phyloP scores from a whole-genome alignment of 2,888 invertebrate species.

The Zygaena filipendulae region DNA sequence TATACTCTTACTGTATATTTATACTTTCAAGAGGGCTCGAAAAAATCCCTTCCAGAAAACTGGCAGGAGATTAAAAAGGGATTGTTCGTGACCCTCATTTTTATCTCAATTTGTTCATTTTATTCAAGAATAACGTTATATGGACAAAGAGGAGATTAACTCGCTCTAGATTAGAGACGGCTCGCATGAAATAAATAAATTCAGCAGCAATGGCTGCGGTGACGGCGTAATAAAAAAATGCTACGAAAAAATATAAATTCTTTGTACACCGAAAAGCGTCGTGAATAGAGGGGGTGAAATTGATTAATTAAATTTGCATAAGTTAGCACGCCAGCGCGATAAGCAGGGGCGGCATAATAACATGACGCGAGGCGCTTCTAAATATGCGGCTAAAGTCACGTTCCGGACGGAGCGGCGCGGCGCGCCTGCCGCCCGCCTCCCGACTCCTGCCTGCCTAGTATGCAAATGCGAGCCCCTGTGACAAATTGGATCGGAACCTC shows the following conservation, averaged over 20 bases:
- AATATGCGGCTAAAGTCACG: conserved; percentile 53
- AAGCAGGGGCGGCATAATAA: conserved; percentile 28
- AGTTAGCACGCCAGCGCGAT: conserved; percentile 50
- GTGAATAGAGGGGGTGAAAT: conserved; percentile 48
- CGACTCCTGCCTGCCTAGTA: conserved; percentile 30
- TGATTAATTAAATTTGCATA: conserved; percentile 66
- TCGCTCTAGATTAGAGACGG: no score
- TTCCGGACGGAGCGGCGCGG: conserved; percentile 24
- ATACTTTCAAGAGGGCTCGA: no score
- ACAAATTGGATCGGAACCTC: conserved; percentile 48
- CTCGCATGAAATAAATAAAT: no score
- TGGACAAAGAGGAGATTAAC: no score
- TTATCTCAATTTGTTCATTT: conserved; percentile 50
- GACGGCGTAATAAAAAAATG: no score
- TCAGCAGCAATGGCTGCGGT: no score
- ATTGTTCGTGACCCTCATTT: conserved; percentile 41
- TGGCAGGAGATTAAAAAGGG: conserved; percentile 43
- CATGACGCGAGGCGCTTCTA: conserved; percentile 28
- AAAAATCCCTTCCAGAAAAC: no score
- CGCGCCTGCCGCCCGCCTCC: conserved; percentile 14
- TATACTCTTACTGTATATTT: no score
- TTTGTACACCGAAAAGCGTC: no score
- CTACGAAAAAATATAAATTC: no score
- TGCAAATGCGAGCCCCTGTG: conserved; percentile 45
- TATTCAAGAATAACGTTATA: no score